Evolutionary conservation across 2,888 invertebrate species (phyloP).

Genomic region (Barypeithes pellucidus): DNA sequence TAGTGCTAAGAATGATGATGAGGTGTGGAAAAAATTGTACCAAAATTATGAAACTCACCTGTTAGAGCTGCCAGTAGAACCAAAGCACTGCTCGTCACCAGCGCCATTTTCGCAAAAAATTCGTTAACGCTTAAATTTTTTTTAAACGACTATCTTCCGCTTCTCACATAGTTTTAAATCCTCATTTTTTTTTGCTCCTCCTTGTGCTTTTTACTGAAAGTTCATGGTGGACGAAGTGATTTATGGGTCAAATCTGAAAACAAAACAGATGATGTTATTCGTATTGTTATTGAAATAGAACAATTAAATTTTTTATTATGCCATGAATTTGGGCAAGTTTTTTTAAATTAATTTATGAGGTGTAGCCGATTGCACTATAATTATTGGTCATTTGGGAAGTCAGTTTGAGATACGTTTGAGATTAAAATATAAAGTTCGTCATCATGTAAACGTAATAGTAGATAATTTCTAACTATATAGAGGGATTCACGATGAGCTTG

Average conservation of each 20-base stretch:
- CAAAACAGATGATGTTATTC: constrained; percentile 16
- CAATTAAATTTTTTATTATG: neutral
- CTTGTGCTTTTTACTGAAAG: neutral
- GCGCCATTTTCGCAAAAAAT: constrained; percentile 2
- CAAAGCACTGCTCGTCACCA: constrained; percentile 4
- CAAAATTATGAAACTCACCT: constrained; percentile 17
- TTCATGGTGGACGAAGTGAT: constrained; percentile 13
- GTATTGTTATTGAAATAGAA: constrained; percentile 15
- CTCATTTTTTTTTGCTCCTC: neutral
- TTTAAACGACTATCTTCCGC: neutral
- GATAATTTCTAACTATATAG: neutral
- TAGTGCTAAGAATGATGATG: no score
- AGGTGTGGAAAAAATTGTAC: no score
- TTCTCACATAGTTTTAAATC: constrained; percentile 13
- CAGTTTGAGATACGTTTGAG: neutral
- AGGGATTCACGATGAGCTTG: no score
- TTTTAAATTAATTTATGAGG: constrained; percentile 14
- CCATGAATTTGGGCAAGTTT: neutral
- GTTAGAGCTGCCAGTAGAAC: neutral
- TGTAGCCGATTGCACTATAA: neutral
- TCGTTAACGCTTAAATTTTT: neutral
- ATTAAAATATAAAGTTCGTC: neutral
- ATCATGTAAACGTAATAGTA: neutral
- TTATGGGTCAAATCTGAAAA: constrained; percentile 16
- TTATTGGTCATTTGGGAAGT: neutral